phyloP scores from a whole-genome alignment of 2,113 vertebrate genomes.

The Astur gentilis region DNA sequence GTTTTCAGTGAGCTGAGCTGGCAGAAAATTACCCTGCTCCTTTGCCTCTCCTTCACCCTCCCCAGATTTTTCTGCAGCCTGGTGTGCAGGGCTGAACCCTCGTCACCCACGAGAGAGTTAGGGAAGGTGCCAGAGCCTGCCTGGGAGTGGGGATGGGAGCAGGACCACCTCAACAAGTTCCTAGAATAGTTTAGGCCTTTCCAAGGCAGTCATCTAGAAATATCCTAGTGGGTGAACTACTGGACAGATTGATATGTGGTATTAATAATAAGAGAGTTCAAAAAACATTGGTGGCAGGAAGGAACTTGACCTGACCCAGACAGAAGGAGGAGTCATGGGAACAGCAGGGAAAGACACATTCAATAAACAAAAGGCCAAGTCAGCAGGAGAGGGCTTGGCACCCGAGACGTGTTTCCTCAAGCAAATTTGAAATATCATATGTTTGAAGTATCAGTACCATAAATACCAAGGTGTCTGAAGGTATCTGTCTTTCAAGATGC shows the following conservation, averaged over 20 bases:
- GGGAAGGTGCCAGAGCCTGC: neutral
- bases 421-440: neutral
- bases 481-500: neutral
- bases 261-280: neutral
- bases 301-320: neutral
- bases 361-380: neutral
- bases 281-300: neutral
- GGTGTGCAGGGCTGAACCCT: neutral
- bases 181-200: neutral
- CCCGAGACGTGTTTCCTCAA: neutral
- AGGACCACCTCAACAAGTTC: neutral
- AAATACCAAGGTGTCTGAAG: neutral
- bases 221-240: neutral
- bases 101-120: accelerated
- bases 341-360: neutral
- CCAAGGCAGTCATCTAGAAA: neutral
- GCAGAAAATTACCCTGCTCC: neutral
- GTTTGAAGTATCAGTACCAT: neutral
- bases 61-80: neutral
- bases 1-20: neutral
- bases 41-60: neutral
- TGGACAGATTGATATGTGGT: neutral
- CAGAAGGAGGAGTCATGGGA: neutral
- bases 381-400: neutral
- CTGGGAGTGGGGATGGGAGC: neutral